These are phyloP conservation scores for Pseudopipra pipra DNA, from an alignment of 2,113 vertebrate species.

Conservation along the genomic window DNA sequence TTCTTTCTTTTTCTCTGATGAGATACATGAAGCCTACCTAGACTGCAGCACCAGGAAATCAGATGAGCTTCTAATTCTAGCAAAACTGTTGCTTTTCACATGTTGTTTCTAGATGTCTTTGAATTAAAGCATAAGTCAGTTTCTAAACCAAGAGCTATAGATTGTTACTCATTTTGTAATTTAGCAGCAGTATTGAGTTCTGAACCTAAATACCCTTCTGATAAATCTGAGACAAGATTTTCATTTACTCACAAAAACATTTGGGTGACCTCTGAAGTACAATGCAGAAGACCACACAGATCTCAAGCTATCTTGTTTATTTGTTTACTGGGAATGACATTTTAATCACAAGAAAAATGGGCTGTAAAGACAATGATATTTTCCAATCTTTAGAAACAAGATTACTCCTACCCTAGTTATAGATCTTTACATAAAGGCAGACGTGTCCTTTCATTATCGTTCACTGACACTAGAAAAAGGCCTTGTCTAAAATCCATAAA, in stretches of 20 bases:
- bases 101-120: background rate
- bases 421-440: background rate
- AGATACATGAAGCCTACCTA: background rate
- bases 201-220: background rate
- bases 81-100: background rate
- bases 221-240: conserved; percentile 21
- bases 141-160: background rate
- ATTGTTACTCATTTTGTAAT: background rate
- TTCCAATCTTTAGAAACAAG: conserved; percentile 2
- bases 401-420: background rate
- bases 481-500: background rate
- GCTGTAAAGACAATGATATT: background rate
- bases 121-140: background rate
- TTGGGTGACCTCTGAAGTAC: background rate
- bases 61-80: background rate
- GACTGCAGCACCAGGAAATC: background rate
- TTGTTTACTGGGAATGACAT: conserved; percentile 37
- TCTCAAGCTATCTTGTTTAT: background rate
- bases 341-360: conserved; percentile 21
- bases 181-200: background rate
- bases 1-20: background rate
- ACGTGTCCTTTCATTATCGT: background rate
- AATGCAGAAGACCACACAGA: background rate
- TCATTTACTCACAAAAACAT: background rate
- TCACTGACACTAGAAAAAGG: background rate